phyloP scores from a whole-genome alignment of 2,888 invertebrate species.

The Ypsolopha scabrella region DNA sequence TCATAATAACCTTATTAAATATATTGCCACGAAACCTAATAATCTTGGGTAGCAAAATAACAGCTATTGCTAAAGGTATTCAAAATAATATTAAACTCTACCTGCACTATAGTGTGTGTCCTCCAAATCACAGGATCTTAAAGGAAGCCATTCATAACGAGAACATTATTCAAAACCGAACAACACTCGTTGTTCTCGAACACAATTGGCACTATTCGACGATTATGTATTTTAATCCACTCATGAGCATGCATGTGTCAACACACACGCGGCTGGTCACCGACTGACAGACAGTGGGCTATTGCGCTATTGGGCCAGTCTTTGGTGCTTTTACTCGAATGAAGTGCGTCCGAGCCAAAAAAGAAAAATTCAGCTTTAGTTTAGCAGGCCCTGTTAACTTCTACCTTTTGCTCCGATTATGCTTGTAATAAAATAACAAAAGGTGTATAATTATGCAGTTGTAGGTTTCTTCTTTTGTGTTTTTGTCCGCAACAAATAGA shows the following conservation, averaged over 20 bases:
- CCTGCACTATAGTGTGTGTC: conserved; percentile 10
- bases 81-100: conserved; percentile 8
- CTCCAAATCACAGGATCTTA: background rate
- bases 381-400: background rate
- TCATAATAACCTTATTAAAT: no score
- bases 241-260: background rate
- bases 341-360: background rate
- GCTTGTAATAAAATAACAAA: background rate
- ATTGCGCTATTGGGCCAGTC: background rate
- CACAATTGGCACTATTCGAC: background rate
- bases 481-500: background rate
- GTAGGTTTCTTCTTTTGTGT: background rate
- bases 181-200: background rate
- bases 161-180: background rate
- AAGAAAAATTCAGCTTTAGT: background rate
- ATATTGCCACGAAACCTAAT: no score
- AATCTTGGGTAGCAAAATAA: no score
- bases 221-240: background rate
- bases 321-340: background rate
- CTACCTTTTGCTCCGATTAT: background rate
- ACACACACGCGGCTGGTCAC: background rate
- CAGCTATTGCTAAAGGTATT: no score
- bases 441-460: background rate
- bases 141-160: background rate
- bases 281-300: background rate